Evolutionary conservation across 2,888 invertebrate species (phyloP).

Genomic region (Tanaodytes sp.): DNA sequence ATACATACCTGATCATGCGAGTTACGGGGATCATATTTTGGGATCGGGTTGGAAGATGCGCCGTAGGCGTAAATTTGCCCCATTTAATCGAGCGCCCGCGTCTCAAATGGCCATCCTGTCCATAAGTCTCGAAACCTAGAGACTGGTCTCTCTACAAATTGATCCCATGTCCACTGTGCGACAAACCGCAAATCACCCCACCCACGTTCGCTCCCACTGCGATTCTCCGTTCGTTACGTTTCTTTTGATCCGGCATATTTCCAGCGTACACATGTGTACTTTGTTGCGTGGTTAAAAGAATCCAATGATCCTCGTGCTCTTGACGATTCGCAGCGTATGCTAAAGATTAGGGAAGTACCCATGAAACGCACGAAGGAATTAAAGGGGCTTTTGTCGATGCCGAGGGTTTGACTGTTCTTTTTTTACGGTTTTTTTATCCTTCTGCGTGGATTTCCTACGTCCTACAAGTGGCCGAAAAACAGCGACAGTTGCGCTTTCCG

Average conservation of each 20-base stretch:
- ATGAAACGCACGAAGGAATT: conserved; percentile 12
- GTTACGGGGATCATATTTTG: too few relatives aligned
- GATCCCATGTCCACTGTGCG: conserved; percentile 11
- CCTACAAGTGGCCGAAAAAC: too few relatives aligned
- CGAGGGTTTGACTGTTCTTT: conserved; percentile 29
- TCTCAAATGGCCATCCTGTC: conserved; percentile 10
- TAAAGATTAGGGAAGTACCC: conserved; percentile 20
- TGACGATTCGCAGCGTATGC: conserved; percentile 20
- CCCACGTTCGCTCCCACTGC: conserved; percentile 10
- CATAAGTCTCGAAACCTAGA: conserved; percentile 13
- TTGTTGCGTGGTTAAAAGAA: conserved; percentile 21
- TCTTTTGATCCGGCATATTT: conserved; percentile 28
- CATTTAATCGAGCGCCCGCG: neutral
- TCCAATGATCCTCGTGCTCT: conserved; percentile 11
- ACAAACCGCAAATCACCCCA: conserved; percentile 37
- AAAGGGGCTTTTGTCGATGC: conserved; percentile 2
- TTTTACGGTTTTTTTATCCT: neutral
- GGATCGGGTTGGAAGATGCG: too few relatives aligned
- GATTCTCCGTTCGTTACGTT: conserved; percentile 26
- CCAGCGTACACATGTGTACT: neutral
- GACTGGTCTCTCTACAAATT: conserved; percentile 12
- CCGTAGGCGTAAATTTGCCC: too few relatives aligned
- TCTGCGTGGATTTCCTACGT: too few relatives aligned
- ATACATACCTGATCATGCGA: too few relatives aligned
- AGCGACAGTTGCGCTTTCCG: too few relatives aligned